Evolutionary conservation across 2,113 vertebrate species (phyloP), one percentile per base, ranked within the genome.

Genomic region (Drymodes brunneopygia): DNA sequence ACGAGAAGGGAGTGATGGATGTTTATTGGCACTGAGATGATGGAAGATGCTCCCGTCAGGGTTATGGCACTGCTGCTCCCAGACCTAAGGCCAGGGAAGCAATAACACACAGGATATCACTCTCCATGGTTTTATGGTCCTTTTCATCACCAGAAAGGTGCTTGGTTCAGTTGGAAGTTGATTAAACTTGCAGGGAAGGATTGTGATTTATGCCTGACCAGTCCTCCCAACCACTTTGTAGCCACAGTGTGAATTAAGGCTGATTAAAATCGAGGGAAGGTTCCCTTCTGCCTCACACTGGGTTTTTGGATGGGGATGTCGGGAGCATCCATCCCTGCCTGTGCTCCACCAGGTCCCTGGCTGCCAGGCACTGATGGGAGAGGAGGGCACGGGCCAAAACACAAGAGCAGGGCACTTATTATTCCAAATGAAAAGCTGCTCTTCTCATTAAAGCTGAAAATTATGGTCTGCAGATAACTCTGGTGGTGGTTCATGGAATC

Each of bases 381-480:
- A 84, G 82, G 60, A 91, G 90, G 70, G 90, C 86, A 57, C 3
- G 50, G 93, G 79, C 71, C 77, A 93, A 95, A 97, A 78, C 79
- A 14, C 47, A 69, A 66, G 73, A 88, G 81, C 74, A 40, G 2
- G 12, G 38, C 40, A 29, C 72, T 91, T 81, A 53, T 86, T 88
- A 79, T 92, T 85, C 65, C 51, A 92, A 96, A 94, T 79, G 54
- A 95, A 97, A 97, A 96, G 85, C 75, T 71, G 74, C 87, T 91
- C 80, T 78, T 83, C 93, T 89, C 92, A 92, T 96, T 97, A 96
- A 91, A 97, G 93, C 93, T 80, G 97, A 81, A 97, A 97, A 97
- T 97, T 90, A 96, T 3, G 81, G 96, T 81, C 96, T 78, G 42
- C 67, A 81, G 97, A 96, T 97, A 97, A 94, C 91, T 92, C 95